Evolutionary conservation across 1,140 invertebrate species (phyloP).

Genomic region (Pogonomyrmex barbatus): DNA sequence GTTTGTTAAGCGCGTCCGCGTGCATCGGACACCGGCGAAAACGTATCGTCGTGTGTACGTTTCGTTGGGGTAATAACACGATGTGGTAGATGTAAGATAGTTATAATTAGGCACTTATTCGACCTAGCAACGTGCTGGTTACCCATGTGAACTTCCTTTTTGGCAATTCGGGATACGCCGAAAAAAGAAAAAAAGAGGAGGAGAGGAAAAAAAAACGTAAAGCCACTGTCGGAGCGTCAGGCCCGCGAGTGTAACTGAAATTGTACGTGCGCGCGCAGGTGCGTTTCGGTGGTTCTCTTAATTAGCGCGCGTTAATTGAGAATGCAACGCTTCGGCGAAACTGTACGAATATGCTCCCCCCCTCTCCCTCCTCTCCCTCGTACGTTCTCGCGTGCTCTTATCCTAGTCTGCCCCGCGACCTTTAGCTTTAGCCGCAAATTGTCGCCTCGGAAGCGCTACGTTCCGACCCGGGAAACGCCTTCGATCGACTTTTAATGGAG

Average conservation of each 20-base stretch:
- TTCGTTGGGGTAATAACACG: constrained; percentile 83
- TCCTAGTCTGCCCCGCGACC: background rate
- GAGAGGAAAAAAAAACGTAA: constrained; percentile 13
- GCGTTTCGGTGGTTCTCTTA: constrained; percentile 43
- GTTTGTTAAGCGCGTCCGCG: constrained; percentile 80
- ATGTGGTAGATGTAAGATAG: constrained; percentile 84
- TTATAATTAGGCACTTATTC: constrained; percentile 84
- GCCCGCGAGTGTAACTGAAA: constrained; percentile 55
- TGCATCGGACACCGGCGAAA: constrained; percentile 77
- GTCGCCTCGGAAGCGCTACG: background rate
- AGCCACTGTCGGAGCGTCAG: constrained; percentile 24
- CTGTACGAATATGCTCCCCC: background rate
- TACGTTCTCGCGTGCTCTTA: background rate
- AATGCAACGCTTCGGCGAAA: constrained; percentile 7
- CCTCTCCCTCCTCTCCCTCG: too few species aligned
- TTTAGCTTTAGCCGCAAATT: background rate
- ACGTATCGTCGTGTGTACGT: constrained; percentile 79
- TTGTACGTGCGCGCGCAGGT: constrained; percentile 9
- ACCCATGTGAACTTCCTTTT: constrained; percentile 85
- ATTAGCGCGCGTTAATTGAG: constrained; percentile 57
- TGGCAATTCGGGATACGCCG: constrained; percentile 76
- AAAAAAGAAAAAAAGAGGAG: background rate
- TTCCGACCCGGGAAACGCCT: background rate
- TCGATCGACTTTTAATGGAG: constrained; percentile 7
- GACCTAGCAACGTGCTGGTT: constrained; percentile 84